Percentiles rank a stretch among this genome's conserved stretches.
Evolutionary conservation across 2,888 invertebrate genomes (phyloP).

Genomic region (Euplexia lucipara): DNA sequence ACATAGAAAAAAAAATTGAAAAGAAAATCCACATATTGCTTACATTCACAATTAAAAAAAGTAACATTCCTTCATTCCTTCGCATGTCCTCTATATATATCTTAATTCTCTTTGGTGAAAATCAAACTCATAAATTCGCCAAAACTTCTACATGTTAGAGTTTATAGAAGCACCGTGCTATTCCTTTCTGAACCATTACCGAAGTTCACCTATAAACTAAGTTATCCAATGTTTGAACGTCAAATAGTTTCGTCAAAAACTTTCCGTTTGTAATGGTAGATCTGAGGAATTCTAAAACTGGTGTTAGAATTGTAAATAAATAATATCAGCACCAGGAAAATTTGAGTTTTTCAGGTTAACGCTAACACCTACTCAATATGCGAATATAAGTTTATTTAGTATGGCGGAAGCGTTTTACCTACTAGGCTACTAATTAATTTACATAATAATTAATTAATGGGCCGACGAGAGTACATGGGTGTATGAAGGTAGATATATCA

Average conservation of each 20-base stretch:
- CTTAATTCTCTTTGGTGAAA: too few species aligned
- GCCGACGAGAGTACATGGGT: neutral
- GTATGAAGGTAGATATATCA: too few species aligned
- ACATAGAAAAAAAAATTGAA: too few species aligned
- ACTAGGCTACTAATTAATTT: slow-evolving; percentile 27
- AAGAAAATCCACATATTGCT: too few species aligned
- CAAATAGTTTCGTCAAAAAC: slow-evolving; percentile 29
- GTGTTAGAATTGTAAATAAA: neutral
- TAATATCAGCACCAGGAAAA: neutral
- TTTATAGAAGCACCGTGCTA: neutral
- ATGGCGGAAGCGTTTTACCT: slow-evolving; percentile 5
- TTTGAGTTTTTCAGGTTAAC: slow-evolving; percentile 12
- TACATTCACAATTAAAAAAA: too few species aligned
- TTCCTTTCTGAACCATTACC: neutral
- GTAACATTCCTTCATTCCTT: too few species aligned
- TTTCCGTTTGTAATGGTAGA: slow-evolving; percentile 13
- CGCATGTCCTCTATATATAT: too few species aligned
- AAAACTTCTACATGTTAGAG: neutral
- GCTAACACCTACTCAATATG: slow-evolving; percentile 12
- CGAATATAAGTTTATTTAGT: slow-evolving; percentile 14
- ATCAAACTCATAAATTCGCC: neutral
- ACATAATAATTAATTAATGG: slow-evolving; percentile 23
- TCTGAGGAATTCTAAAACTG: slow-evolving; percentile 9
- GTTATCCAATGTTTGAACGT: slow-evolving; percentile 30
- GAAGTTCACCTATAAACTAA: slow-evolving; percentile 26